Evolutionary conservation across 2,888 invertebrate genomes (phyloP).

Genomic region (Agonum fuliginosum): DNA sequence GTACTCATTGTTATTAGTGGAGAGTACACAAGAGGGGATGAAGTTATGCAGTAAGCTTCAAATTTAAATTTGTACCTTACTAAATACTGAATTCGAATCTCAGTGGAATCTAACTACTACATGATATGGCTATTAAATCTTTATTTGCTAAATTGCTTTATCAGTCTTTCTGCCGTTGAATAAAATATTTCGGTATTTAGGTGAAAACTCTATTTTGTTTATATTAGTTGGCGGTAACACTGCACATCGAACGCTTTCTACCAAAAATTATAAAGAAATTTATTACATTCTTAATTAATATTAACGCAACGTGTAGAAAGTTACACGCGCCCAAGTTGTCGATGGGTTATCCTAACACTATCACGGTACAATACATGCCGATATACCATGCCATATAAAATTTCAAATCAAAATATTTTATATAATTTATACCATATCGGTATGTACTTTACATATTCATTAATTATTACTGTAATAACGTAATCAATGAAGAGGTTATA

Average conservation of each 20-base stretch:
- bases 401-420: background rate
- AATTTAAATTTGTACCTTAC: too few species aligned
- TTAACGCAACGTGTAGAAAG: conserved; percentile 31
- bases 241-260: conserved; percentile 27
- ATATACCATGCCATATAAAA: background rate
- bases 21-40: too few species aligned
- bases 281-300: conserved; percentile 44
- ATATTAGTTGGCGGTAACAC: background rate
- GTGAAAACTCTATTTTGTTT: background rate
- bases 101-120: too few species aligned
- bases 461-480: background rate
- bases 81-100: too few species aligned
- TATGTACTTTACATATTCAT: background rate
- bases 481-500: background rate
- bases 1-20: too few species aligned
- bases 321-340: conserved; percentile 3
- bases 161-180: too few species aligned
- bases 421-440: background rate
- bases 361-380: background rate
- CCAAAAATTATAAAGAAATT: conserved; percentile 40
- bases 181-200: background rate
- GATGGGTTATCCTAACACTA: background rate
- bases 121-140: too few species aligned
- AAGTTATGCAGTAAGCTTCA: too few species aligned
- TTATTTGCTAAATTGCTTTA: too few species aligned